A percentile compares a stretch with the other conserved stretches of the same genome.
phyloP scores from a whole-genome alignment of 2,113 vertebrate species.

The Falco punctatus region DNA sequence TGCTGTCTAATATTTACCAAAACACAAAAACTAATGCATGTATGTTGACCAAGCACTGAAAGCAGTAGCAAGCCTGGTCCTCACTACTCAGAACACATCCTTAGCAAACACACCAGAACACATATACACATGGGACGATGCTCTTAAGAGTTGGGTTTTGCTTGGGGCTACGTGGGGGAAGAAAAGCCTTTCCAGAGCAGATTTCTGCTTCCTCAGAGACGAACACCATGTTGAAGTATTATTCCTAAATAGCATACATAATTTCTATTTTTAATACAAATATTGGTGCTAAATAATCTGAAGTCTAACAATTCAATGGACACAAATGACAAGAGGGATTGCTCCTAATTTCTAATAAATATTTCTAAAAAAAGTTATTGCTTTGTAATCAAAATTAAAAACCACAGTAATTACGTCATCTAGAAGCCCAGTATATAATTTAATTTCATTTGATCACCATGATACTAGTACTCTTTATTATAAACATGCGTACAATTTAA shows the following conservation, averaged over 20 bases:
- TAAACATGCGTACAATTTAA: conserved; percentile 12
- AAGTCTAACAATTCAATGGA: not conserved
- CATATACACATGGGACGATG: accelerated
- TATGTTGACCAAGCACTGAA: not conserved
- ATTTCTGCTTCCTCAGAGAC: not conserved
- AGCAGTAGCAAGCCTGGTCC: not conserved
- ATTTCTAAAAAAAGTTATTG: not conserved
- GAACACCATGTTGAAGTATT: not conserved
- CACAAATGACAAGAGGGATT: not conserved
- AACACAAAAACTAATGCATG: not conserved
- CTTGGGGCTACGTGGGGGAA: accelerated
- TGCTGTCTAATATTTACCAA: not conserved
- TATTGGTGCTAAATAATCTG: not conserved
- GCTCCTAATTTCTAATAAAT: conserved; percentile 1
- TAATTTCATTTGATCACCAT: conserved; percentile 36
- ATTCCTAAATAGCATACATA: not conserved
- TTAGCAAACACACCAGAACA: not conserved
- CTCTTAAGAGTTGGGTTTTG: not conserved
- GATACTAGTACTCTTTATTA: conserved; percentile 25
- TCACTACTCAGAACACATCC: not conserved
- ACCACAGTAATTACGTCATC: not conserved
- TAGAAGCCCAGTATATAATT: not conserved
- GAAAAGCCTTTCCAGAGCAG: not conserved
- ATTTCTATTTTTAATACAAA: not conserved
- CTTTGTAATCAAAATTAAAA: not conserved